These are phyloP conservation scores for Holacanthella duospinosa DNA, from an alignment of 2,888 invertebrate genomes.

Conservation along the genomic window DNA sequence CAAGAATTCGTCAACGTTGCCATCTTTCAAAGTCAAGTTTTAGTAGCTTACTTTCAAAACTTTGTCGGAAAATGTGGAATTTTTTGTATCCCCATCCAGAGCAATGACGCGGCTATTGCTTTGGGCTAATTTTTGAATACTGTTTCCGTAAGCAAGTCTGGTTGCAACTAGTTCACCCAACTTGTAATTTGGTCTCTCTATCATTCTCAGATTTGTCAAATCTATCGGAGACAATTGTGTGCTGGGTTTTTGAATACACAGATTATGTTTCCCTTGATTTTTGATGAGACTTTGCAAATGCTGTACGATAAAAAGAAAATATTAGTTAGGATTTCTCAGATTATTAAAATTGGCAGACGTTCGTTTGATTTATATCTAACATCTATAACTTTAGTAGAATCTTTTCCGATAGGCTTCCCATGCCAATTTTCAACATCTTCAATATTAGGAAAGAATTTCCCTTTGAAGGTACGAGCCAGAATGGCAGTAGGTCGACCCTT, in stretches of 20 bases:
- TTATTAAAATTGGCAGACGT: neutral
- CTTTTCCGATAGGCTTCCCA: conserved; percentile 85
- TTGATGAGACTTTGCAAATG: conserved; percentile 57
- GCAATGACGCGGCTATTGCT: conserved; percentile 69
- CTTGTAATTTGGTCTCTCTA: conserved; percentile 72
- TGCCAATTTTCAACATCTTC: conserved; percentile 96
- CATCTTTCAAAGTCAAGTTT: neutral
- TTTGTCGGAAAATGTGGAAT: conserved; percentile 93
- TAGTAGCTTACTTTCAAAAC: conserved; percentile 54
- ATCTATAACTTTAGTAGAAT: conserved; percentile 57
- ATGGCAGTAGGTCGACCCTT: conserved; percentile 82
- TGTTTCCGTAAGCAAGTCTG: conserved; percentile 86
- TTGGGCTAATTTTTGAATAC: conserved; percentile 72
- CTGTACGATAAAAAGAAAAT: conserved; percentile 40
- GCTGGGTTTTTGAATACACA: conserved; percentile 54
- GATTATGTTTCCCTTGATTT: conserved; percentile 54
- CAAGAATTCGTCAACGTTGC: neutral
- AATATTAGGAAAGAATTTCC: conserved; percentile 75
- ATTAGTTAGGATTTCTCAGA: neutral
- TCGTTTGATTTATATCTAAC: conserved; percentile 40
- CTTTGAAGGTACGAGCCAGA: conserved; percentile 92
- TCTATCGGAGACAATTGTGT: conserved; percentile 62
- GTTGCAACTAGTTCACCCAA: conserved; percentile 70
- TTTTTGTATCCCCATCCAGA: conserved; percentile 95
- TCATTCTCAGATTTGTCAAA: conserved; percentile 59